Evolutionary conservation across 2,888 invertebrate species (phyloP), one percentile per base, ranked within the genome.

Genomic region (Dasypolia templi): DNA sequence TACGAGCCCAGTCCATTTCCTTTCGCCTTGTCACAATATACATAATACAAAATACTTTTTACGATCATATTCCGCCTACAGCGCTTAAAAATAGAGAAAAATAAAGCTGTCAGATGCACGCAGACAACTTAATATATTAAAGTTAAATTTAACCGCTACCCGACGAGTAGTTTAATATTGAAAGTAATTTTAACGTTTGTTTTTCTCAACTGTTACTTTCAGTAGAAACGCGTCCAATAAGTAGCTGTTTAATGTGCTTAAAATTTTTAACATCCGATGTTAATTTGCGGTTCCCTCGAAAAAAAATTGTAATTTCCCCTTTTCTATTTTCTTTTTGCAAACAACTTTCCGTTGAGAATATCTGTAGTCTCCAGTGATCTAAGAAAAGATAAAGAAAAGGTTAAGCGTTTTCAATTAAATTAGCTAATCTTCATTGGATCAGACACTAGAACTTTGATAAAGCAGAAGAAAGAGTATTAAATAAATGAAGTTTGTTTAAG

Each of bases 1-100:
- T 79, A 81, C 73, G 81, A 79, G 81, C 66, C 66, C 63, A 71
- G 78, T 77, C 77, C 81, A 83, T 87, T 87, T 87, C 86, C 83
- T 72, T 56, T 71, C 46, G 70, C 64, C 74, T 49, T 29, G 78
- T 73, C 76, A 63, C 71, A 58, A 70, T 64, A 22, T 62, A 62
- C n/a, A n/a, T n/a, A n/a, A n/a, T n/a, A 84, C 79, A 70, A 82
- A 79, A 73, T 67, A 73, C 32, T 66, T 66, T 79, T 78, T 71
- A 81, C 64, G 72, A 64, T 62, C 26, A 61, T 22, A 44, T 44
- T 69, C 7, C 22, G 35, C 12, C 0, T 46, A 55, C 53, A 44
- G 39, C 5, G 26, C 32, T 64, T 32, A 53, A 72, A 51, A 67
- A n/a, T n/a, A n/a, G n/a, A 29, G 17, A 26, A 6, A 68, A 72